phyloP scores from a whole-genome alignment of 2,113 vertebrate genomes.

The Gavialis gangeticus region DNA sequence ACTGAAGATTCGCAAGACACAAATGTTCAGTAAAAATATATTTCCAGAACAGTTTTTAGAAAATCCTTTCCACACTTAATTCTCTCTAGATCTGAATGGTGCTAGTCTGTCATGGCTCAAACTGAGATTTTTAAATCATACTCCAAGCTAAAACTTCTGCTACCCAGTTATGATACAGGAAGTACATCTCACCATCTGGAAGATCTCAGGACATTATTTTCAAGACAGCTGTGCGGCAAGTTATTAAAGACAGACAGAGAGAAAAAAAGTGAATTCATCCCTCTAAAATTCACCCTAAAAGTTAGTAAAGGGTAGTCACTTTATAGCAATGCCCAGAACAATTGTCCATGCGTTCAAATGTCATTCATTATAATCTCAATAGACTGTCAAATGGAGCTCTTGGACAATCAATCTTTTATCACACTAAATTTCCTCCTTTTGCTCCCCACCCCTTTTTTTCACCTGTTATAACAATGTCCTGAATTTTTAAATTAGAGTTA shows the following conservation, averaged over 20 bases:
- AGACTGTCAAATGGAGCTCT: too few species aligned
- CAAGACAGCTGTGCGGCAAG: neutral
- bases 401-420: neutral
- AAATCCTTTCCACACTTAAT: neutral
- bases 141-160: neutral
- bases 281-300: neutral
- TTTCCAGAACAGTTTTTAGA: neutral
- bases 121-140: neutral
- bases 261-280: neutral
- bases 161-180: neutral
- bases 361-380: neutral
- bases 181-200: neutral
- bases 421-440: neutral
- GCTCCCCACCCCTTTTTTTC: too few species aligned
- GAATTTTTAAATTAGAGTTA: neutral
- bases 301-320: neutral
- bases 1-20: neutral
- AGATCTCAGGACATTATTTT: neutral
- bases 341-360: neutral
- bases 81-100: neutral
- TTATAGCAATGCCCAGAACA: neutral
- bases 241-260: neutral
- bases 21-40: neutral
- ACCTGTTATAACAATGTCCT: neutral
- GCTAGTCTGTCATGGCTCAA: neutral